Evolutionary conservation across 2,797 vertebrate genomes (phyloP).

Genomic region (Vireo griseus): DNA sequence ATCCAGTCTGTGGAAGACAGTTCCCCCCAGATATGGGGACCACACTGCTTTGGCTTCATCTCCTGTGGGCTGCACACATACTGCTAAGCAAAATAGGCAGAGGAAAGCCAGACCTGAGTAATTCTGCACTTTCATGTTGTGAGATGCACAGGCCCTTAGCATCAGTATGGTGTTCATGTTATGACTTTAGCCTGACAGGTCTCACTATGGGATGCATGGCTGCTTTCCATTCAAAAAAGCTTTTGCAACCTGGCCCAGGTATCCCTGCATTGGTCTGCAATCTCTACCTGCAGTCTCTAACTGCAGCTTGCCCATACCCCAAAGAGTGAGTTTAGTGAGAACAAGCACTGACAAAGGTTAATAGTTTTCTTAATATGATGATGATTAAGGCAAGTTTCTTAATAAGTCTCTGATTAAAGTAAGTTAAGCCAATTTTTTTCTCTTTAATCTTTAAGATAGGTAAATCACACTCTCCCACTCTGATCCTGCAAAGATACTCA

Average conservation of each 20-base stretch:
- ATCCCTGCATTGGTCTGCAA: background rate
- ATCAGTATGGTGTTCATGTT: background rate
- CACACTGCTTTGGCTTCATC: background rate
- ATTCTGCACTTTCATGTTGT: background rate
- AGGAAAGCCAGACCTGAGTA: background rate
- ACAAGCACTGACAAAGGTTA: background rate
- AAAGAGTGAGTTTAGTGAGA: background rate
- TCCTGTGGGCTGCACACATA: rapidly evolving
- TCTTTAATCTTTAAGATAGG: constrained; percentile 22
- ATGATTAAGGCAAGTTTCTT: background rate
- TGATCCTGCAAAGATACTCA: background rate
- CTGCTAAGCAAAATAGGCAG: background rate
- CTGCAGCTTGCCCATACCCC: background rate
- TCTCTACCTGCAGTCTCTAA: background rate
- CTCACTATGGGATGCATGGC: background rate
- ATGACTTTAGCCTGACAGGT: background rate
- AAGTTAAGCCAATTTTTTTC: background rate
- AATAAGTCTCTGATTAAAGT: background rate
- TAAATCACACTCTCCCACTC: background rate
- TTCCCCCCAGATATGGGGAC: background rate
- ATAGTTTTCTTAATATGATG: background rate
- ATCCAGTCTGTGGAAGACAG: background rate
- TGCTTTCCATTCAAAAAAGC: background rate
- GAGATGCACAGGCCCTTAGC: background rate
- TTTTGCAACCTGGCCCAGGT: background rate